Evolutionary conservation across 2,113 vertebrate genomes (phyloP).

Genomic region (Hemiprocne comata): DNA sequence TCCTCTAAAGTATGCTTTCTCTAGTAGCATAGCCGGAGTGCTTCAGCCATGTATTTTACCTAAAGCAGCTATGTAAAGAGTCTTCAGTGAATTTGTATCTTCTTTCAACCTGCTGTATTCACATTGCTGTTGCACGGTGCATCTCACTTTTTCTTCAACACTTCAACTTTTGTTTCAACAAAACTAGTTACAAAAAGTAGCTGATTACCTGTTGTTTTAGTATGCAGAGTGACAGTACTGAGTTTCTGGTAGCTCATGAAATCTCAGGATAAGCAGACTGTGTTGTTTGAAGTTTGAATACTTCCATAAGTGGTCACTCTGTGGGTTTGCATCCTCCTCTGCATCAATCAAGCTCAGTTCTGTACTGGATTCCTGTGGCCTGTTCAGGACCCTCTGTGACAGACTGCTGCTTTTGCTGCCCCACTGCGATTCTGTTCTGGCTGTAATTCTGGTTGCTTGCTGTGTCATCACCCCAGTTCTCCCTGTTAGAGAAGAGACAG

Average conservation of each 20-base stretch:
- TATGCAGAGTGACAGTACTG: not conserved
- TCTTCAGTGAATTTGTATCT: not conserved
- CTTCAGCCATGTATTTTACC: not conserved
- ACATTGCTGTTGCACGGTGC: not conserved
- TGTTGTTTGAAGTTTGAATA: not conserved
- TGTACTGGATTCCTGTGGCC: not conserved
- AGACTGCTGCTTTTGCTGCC: not conserved
- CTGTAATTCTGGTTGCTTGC: not conserved
- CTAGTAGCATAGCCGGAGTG: too few species aligned
- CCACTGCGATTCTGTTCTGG: not conserved
- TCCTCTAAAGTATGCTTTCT: not conserved
- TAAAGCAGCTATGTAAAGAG: not conserved
- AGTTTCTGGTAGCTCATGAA: not conserved
- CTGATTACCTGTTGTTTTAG: not conserved
- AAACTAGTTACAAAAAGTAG: not conserved
- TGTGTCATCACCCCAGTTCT: not conserved
- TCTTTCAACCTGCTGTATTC: not conserved
- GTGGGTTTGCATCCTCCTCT: not conserved
- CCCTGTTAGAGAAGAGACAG: not conserved
- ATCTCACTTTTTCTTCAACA: not conserved
- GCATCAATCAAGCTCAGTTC: not conserved
- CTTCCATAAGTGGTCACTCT: not conserved
- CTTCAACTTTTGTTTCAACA: not conserved
- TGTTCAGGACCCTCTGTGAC: fast-evolving
- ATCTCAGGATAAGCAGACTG: not conserved